Evolutionary conservation across 1,140 invertebrate genomes (phyloP).

Genomic region (Drosophila parvula): DNA sequence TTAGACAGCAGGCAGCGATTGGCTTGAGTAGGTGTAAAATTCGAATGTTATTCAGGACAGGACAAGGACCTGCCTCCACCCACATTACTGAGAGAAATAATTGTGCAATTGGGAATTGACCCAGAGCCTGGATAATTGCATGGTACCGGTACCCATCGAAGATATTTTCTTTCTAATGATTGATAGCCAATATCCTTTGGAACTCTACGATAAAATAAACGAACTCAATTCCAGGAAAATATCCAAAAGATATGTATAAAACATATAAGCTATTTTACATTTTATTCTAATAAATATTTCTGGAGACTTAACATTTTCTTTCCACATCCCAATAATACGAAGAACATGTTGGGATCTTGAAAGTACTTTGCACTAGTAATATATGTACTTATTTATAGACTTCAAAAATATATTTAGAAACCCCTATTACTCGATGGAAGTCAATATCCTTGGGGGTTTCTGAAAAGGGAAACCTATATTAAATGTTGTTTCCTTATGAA

Average conservation of each 20-base stretch:
- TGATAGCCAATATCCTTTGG: neutral
- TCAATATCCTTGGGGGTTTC: neutral
- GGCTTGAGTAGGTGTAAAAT: conserved; percentile 49
- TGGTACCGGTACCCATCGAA: neutral
- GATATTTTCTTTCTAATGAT: conserved; percentile 3
- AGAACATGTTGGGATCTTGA: too few species aligned
- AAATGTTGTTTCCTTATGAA: neutral
- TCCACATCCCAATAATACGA: neutral
- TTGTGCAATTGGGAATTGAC: conserved; percentile 25
- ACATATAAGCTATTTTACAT: neutral
- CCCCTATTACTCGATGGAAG: too few species aligned
- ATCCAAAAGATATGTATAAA: neutral
- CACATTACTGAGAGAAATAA: conserved; percentile 26
- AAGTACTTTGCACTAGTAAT: neutral
- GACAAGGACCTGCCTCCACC: neutral
- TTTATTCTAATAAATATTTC: neutral
- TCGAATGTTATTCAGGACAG: conserved; percentile 35
- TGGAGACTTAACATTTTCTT: neutral
- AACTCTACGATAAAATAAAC: neutral
- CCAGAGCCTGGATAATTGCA: conserved; percentile 7
- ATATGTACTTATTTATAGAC: neutral
- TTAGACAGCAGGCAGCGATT: conserved; percentile 36
- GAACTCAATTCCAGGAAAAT: neutral
- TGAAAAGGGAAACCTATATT: conserved; percentile 11
- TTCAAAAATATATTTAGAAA: neutral